Conservation (phyloP, 2,113 vertebrate genomes). For the Eulacestoma nigropectus region DNA sequence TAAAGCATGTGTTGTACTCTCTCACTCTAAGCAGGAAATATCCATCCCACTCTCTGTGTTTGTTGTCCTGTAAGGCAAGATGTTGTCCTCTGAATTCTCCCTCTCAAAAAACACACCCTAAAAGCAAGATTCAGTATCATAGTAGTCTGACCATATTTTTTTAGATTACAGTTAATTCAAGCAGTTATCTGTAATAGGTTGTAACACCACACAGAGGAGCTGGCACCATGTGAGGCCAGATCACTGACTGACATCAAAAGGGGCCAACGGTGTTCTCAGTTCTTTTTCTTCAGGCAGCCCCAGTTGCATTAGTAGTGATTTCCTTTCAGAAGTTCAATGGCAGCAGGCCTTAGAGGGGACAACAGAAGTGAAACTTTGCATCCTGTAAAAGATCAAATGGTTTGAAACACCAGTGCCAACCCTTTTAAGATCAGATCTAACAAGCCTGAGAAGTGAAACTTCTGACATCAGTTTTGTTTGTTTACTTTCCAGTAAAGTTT, state of each 20-base stretch:
- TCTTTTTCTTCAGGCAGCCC: neutral
- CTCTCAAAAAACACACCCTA: neutral
- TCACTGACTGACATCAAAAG: neutral
- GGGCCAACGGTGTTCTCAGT: neutral
- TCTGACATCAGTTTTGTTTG: neutral
- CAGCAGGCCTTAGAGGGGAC: neutral
- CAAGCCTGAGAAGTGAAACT: neutral
- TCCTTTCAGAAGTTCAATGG: neutral
- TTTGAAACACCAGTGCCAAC: neutral
- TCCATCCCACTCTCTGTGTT: neutral
- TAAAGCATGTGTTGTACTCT: neutral
- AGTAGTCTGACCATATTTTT: neutral
- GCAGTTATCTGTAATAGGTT: neutral
- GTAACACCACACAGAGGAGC: neutral
- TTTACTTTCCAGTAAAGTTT: neutral
- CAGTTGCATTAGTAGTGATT: neutral
- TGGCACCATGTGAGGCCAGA: neutral
- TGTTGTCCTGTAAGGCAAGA: neutral
- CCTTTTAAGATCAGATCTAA: neutral
- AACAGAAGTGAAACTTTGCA: neutral
- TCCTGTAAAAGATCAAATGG: neutral
- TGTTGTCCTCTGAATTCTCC: neutral
- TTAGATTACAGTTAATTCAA: neutral
- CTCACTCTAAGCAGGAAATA: neutral
- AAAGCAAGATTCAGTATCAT: neutral